phyloP scores from a whole-genome alignment of 30 jellyfish, hydroid and myxozoan genomes.

The Aurelia aurita complex sp. Pacific region DNA sequence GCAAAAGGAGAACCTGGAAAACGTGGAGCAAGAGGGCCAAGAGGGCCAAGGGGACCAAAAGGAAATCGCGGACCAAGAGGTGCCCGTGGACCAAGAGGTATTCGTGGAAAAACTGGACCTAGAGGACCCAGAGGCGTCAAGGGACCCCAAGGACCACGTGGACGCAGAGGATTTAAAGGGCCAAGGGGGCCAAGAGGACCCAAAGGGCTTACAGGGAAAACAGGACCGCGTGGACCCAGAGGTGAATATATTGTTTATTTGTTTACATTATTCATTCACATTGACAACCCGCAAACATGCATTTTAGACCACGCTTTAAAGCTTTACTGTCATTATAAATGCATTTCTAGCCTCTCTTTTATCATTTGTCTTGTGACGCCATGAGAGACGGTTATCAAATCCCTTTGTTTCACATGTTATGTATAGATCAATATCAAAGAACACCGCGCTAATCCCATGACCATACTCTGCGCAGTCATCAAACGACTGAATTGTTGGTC shows the following conservation, averaged over 20 bases:
- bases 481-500: no score
- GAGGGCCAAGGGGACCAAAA: conserved; percentile 21
- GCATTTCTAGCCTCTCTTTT: no score
- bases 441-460: no score
- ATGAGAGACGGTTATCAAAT: no score
- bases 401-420: no score
- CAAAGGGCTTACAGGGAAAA: conserved; percentile 10
- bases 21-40: conserved; percentile 13
- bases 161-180: not conserved
- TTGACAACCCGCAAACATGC: no score
- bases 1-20: not conserved
- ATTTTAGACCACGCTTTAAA: not conserved
- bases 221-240: conserved; percentile 30
- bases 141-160: conserved; percentile 8
- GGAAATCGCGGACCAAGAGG: not conserved
- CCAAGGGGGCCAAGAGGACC: conserved; percentile 1
- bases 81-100: conserved; percentile 24
- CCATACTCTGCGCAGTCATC: no score
- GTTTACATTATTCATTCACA: not conserved
- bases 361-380: no score
- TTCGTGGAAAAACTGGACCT: conserved; percentile 35
- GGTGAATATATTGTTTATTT: not conserved
- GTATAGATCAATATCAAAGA: no score
- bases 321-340: no score
- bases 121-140: conserved; percentile 9